A percentile compares a stretch with the other conserved stretches of the same genome.
These are phyloP conservation scores for Enteromius paludinosus DNA, from an alignment of 2,797 vertebrate species.

Conservation along the genomic window DNA sequence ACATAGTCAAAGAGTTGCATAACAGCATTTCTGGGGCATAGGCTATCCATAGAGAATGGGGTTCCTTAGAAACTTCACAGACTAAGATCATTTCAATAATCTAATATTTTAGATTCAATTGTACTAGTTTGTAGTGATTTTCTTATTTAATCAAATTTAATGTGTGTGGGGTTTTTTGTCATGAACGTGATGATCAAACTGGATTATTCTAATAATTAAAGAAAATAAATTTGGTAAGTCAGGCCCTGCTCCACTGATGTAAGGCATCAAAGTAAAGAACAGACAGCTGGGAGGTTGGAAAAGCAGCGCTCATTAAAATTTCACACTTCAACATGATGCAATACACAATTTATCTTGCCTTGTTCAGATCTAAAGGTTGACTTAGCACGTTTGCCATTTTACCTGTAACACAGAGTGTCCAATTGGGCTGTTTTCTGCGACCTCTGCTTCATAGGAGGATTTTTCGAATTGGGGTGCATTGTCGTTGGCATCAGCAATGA, in stretches of 20 bases:
- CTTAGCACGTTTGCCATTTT: slow-evolving; percentile 54
- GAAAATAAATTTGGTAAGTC: slow-evolving; percentile 32
- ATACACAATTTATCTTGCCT: slow-evolving; percentile 37
- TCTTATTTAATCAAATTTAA: background rate
- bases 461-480: slow-evolving; percentile 95
- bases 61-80: slow-evolving; percentile 6
- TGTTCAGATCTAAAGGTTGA: slow-evolving; percentile 50
- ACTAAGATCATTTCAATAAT: background rate
- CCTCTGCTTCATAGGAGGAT: slow-evolving; percentile 89
- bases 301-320: slow-evolving; percentile 58
- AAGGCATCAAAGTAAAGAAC: slow-evolving; percentile 55
- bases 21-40: slow-evolving; percentile 19
- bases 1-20: slow-evolving; percentile 9
- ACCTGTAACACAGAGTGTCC: slow-evolving; percentile 98
- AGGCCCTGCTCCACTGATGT: slow-evolving; percentile 41
- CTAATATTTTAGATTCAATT: background rate
- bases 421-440: slow-evolving; percentile 94
- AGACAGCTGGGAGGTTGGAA: slow-evolving; percentile 50
- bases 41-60: background rate
- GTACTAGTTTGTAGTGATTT: background rate
- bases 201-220: slow-evolving; percentile 49
- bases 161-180: background rate
- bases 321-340: slow-evolving; percentile 55
- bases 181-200: slow-evolving; percentile 10
- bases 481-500: slow-evolving; percentile 95